phyloP scores from a whole-genome alignment of 2,797 vertebrate species.

The Lacerta agilis region DNA sequence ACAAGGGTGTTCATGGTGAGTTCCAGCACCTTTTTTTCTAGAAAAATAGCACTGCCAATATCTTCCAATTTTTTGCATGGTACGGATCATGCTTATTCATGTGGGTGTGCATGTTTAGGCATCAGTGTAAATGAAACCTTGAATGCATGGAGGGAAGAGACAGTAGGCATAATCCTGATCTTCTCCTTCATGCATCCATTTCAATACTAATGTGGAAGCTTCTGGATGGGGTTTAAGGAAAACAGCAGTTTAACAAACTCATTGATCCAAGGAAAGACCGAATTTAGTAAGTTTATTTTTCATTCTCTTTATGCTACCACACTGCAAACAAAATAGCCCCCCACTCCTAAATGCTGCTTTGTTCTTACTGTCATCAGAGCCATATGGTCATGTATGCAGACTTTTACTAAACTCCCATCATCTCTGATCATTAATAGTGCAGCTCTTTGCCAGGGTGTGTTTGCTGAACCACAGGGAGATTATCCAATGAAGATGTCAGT shows the following conservation, averaged over 20 bases:
- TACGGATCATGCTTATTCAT: not conserved
- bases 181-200: not conserved
- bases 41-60: too few relatives aligned
- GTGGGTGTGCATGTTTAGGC: not conserved
- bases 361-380: not conserved
- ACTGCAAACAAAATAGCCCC: not conserved
- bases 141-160: not conserved
- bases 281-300: not conserved
- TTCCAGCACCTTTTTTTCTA: too few relatives aligned
- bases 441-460: not conserved
- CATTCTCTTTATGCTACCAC: not conserved
- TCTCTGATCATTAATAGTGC: not conserved
- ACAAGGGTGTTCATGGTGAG: too few relatives aligned
- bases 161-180: not conserved
- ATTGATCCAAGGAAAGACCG: not conserved
- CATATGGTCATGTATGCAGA: not conserved
- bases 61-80: not conserved
- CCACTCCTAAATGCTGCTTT: too few relatives aligned
- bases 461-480: not conserved
- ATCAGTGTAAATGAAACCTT: not conserved
- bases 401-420: not conserved
- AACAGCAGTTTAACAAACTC: not conserved
- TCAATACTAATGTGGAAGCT: not conserved
- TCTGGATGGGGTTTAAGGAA: not conserved
- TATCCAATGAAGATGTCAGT: constrained; percentile 15